These are phyloP conservation scores for Babyrousa celebensis DNA, from an alignment of 2,797 vertebrate genomes.

Conservation along the genomic window DNA sequence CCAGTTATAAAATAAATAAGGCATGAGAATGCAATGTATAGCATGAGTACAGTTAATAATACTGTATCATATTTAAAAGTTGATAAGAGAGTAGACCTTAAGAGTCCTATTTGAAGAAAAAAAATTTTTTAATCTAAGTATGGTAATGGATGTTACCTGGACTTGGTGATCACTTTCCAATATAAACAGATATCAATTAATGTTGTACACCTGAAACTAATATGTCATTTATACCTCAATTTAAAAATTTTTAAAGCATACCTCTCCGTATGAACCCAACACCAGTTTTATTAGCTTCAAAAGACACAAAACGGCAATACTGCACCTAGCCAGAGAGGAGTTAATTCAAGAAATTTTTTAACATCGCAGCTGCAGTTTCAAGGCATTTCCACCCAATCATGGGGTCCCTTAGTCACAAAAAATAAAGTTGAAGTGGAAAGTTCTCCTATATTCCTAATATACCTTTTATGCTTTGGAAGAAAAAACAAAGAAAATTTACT, in stretches of 20 bases:
- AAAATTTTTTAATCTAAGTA: not conserved
- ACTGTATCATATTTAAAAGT: not conserved
- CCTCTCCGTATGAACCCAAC: not conserved
- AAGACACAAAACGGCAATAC: not conserved
- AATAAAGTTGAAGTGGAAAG: not conserved
- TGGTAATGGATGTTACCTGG: not conserved
- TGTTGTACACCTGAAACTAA: not conserved
- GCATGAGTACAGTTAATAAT: not conserved
- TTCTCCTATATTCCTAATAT: not conserved
- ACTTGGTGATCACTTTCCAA: not conserved
- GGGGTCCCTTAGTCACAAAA: not conserved
- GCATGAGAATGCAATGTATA: not conserved
- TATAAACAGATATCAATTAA: not conserved
- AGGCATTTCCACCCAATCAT: not conserved
- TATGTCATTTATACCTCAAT: not conserved
- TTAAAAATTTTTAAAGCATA: not conserved
- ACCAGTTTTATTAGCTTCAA: not conserved
- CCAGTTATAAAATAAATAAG: not conserved
- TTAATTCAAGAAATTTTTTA: not conserved
- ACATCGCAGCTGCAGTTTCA: not conserved
- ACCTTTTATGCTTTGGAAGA: not conserved
- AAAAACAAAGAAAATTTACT: not conserved
- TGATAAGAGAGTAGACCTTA: not conserved
- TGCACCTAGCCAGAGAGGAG: not conserved
- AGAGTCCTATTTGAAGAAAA: not conserved